Conservation (phyloP, 1,140 invertebrate genomes). For the Dinoponera quadriceps region DNA sequence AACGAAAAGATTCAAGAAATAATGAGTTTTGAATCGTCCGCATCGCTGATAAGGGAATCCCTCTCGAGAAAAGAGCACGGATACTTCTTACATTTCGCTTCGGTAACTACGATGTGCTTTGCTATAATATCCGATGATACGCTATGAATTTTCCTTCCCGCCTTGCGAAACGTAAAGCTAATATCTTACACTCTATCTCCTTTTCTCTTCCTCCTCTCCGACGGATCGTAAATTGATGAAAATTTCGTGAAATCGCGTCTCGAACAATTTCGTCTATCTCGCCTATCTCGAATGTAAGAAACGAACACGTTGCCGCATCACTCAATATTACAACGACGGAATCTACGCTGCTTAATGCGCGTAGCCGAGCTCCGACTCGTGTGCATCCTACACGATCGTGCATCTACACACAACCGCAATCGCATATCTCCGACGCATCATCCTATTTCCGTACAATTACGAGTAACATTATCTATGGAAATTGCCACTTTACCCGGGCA, state of each 20-base stretch:
- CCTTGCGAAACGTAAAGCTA: neutral
- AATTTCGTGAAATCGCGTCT: neutral
- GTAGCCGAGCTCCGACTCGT: constrained; percentile 9
- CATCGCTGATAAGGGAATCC: constrained; percentile 47
- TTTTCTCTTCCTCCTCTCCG: no score
- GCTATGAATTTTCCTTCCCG: constrained; percentile 15
- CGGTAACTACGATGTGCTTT: constrained; percentile 30
- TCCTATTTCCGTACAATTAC: constrained; percentile 62
- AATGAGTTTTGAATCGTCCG: constrained; percentile 60
- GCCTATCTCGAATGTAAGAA: neutral
- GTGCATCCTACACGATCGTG: constrained; percentile 24
- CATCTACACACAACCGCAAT: constrained; percentile 21
- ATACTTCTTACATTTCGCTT: constrained; percentile 41
- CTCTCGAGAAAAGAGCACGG: constrained; percentile 46
- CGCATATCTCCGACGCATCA: constrained; percentile 56
- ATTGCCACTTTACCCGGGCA: constrained; percentile 48
- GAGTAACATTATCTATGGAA: constrained; percentile 62
- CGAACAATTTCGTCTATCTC: neutral
- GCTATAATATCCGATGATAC: constrained; percentile 28
- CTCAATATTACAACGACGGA: neutral
- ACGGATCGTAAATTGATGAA: neutral
- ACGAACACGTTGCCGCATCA: neutral
- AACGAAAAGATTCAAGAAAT: constrained; percentile 52
- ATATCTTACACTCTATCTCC: neutral
- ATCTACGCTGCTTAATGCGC: constrained; percentile 30